Evolutionary conservation across 2,888 invertebrate genomes (phyloP).

Genomic region (Cremastinae sp.): DNA sequence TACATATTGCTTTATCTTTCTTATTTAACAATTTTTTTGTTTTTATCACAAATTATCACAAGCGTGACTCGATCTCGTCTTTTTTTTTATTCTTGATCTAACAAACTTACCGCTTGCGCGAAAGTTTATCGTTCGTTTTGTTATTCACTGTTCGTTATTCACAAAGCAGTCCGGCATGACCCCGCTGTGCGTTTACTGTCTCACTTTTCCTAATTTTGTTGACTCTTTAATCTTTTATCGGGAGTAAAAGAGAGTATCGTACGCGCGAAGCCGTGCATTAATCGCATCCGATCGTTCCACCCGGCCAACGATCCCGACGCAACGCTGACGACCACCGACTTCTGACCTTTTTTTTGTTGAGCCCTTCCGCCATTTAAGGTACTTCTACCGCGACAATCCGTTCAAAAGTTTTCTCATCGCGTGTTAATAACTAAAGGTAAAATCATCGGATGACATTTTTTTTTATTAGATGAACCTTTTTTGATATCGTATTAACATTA

Average conservation of each 20-base stretch:
- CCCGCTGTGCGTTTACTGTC: not conserved
- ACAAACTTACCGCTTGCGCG: constrained; percentile 17
- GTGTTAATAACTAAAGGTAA: no score
- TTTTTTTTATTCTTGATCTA: not conserved
- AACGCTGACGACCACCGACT: constrained; percentile 74
- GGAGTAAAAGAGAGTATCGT: constrained; percentile 37
- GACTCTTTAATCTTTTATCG: constrained; percentile 18
- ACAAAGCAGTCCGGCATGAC: not conserved
- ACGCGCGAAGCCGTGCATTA: constrained; percentile 42
- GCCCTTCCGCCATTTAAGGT: constrained; percentile 64
- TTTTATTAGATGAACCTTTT: no score
- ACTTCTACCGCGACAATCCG: not conserved
- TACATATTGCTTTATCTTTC: no score
- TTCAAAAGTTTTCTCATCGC: constrained; percentile 57
- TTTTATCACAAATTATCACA: not conserved
- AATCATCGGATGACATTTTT: no score
- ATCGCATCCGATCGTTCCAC: constrained; percentile 72
- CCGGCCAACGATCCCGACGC: constrained; percentile 79
- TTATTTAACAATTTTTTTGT: no score
- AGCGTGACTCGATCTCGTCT: not conserved
- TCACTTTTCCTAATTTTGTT: constrained; percentile 16
- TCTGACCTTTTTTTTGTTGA: constrained; percentile 63
- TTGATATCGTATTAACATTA: no score
- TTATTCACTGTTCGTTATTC: constrained; percentile 2
- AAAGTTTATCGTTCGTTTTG: constrained; percentile 12